A percentile compares a stretch with the other conserved stretches of the same genome.
Conservation (phyloP, 1,140 invertebrate species). For the Listronotus oregonensis region DNA sequence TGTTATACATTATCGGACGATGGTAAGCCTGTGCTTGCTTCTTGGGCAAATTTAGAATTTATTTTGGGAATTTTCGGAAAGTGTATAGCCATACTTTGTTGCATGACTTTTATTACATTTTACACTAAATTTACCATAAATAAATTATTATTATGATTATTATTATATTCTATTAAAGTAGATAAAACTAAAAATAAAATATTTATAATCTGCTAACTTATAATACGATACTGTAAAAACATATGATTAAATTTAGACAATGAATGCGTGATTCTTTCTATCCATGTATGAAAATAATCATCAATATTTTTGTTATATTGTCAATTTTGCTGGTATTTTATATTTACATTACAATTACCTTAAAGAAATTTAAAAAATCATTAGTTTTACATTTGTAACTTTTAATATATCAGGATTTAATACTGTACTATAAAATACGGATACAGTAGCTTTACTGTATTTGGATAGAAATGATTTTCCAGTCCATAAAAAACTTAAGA, state of each 20-base stretch:
- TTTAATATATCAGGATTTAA: slow-evolving; percentile 45
- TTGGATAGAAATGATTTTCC: slow-evolving; percentile 28
- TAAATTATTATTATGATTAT: slow-evolving; percentile 48
- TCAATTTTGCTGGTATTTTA: slow-evolving; percentile 53
- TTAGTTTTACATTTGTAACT: slow-evolving; percentile 46
- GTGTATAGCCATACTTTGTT: slow-evolving; percentile 52
- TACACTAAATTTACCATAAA: slow-evolving; percentile 54
- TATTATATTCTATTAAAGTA: slow-evolving; percentile 55
- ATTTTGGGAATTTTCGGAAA: slow-evolving; percentile 5
- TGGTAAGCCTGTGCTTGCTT: background rate
- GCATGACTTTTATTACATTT: slow-evolving; percentile 56
- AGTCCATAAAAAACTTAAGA: slow-evolving; percentile 27
- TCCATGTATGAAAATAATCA: slow-evolving; percentile 44
- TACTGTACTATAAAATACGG: slow-evolving; percentile 42
- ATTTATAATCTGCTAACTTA: slow-evolving; percentile 54
- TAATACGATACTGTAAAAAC: slow-evolving; percentile 54
- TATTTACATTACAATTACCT: slow-evolving; percentile 39
- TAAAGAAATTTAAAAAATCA: slow-evolving; percentile 34
- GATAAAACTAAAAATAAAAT: slow-evolving; percentile 49
- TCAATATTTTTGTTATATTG: slow-evolving; percentile 51
- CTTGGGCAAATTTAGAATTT: background rate
- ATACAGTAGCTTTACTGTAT: slow-evolving; percentile 39
- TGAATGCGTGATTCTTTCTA: slow-evolving; percentile 52
- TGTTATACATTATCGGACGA: too few relatives aligned
- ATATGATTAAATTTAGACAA: slow-evolving; percentile 52